phyloP scores from a whole-genome alignment of 2,888 invertebrate species.

The Callyntrura sp. region DNA sequence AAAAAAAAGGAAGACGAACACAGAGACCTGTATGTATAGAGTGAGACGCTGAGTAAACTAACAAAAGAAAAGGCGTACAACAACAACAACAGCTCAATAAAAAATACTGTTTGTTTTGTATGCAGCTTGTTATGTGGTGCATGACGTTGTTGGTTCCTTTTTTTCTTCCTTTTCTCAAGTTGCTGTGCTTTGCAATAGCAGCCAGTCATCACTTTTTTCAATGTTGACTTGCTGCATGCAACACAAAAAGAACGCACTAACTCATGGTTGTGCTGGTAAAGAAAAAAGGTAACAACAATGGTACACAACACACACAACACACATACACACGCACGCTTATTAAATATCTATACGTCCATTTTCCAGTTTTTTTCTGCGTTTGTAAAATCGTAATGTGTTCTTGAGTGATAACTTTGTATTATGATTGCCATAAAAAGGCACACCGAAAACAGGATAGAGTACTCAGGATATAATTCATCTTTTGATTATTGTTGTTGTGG shows the following conservation, averaged over 20 bases:
- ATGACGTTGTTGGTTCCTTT: conserved; percentile 55
- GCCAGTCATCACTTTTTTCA: conserved; percentile 42
- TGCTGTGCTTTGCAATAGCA: conserved; percentile 47
- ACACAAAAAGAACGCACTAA: too few species aligned
- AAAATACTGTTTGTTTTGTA: conserved; percentile 65
- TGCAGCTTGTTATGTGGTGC: conserved; percentile 68
- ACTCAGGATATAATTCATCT: conserved; percentile 46
- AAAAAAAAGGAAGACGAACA: too few species aligned
- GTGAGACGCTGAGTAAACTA: conserved; percentile 8
- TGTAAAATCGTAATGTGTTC: conserved; percentile 39
- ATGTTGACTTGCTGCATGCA: conserved; percentile 58
- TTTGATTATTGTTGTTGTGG: conserved; percentile 62
- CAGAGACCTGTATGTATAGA: background rate
- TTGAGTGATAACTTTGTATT: conserved; percentile 40
- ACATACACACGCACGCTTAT: too few species aligned
- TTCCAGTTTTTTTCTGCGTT: background rate
- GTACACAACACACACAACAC: background rate
- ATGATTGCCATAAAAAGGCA: background rate
- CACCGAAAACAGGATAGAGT: conserved; percentile 13
- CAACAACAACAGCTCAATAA: conserved; percentile 1
- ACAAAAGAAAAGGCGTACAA: conserved; percentile 10
- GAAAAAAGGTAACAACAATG: background rate
- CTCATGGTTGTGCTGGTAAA: too few species aligned
- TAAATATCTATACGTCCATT: too few species aligned
- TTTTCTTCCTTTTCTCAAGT: conserved; percentile 31